Percentiles rank a stretch among this genome's conserved stretches.
Evolutionary conservation across 2,888 invertebrate genomes (phyloP).

Genomic region (Apotomis turbidana): DNA sequence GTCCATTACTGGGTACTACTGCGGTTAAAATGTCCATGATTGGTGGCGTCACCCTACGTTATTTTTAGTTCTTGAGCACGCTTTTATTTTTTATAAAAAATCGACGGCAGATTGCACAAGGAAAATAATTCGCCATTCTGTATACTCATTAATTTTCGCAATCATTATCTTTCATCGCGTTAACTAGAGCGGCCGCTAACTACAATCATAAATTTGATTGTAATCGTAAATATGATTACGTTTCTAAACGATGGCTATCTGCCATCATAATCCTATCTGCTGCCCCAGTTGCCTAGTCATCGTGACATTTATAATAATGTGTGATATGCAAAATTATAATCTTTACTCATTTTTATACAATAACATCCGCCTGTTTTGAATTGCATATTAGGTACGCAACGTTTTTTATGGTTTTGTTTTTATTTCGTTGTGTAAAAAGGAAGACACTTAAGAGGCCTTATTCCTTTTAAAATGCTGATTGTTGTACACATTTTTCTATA

Average conservation of each 20-base stretch:
- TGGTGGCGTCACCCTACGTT: too few species aligned
- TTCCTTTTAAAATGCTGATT: too few species aligned
- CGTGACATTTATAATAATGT: constrained; percentile 21
- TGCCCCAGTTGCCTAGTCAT: constrained; percentile 29
- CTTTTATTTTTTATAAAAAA: neutral
- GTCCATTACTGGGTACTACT: too few species aligned
- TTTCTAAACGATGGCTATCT: constrained; percentile 25
- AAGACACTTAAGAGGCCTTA: too few species aligned
- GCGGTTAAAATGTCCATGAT: too few species aligned
- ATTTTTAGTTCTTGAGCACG: too few species aligned
- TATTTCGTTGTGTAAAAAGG: too few species aligned
- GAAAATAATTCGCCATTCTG: constrained; percentile 4
- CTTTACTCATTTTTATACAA: constrained; percentile 14
- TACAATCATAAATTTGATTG: constrained; percentile 17
- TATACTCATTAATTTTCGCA: constrained; percentile 24
- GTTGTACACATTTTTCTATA: too few species aligned
- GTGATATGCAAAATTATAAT: constrained; percentile 26
- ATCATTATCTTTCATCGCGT: constrained; percentile 27
- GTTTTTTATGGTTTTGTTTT: neutral
- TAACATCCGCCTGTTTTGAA: constrained; percentile 27
- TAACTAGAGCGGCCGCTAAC: constrained; percentile 17
- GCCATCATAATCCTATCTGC: constrained; percentile 27
- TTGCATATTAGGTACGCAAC: neutral
- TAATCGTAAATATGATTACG: constrained; percentile 30
- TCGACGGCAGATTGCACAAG: neutral